Evolutionary conservation across 2,113 vertebrate genomes (phyloP).

Genomic region (Collichthys lucidus): DNA sequence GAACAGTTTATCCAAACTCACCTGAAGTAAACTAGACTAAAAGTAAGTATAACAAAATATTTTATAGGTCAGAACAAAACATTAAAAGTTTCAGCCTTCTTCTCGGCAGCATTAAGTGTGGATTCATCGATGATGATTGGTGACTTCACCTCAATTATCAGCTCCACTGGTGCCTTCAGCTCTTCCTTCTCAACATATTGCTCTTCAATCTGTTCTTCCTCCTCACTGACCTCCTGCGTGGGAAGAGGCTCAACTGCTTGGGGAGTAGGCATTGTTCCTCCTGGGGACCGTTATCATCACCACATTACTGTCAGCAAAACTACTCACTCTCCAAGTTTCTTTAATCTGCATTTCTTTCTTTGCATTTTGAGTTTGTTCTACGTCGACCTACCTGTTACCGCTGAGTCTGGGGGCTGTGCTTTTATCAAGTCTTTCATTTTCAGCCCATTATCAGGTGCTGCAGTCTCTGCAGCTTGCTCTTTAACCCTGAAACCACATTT

Average conservation of each 20-base stretch:
- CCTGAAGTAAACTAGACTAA: background rate
- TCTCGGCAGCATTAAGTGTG: slow-evolving; percentile 4
- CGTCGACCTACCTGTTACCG: slow-evolving; percentile 11
- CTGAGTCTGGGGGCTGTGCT: background rate
- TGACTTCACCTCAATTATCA: slow-evolving; percentile 83
- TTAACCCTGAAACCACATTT: slow-evolving; percentile 31
- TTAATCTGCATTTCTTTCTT: background rate
- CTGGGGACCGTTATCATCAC: slow-evolving; percentile 18
- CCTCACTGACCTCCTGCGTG: background rate
- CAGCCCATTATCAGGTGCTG: background rate
- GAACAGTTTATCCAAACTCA: background rate
- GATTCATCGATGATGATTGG: background rate
- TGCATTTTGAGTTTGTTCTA: slow-evolving; percentile 5
- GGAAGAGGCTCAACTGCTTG: slow-evolving; percentile 1
- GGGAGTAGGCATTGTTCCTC: background rate
- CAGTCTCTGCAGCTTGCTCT: background rate
- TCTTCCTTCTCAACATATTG: slow-evolving; percentile 55
- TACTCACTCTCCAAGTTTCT: background rate
- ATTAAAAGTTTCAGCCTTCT: background rate
- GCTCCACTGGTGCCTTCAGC: slow-evolving; percentile 78
- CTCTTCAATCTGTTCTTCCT: slow-evolving; percentile 49
- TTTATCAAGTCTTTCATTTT: background rate
- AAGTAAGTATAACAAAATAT: background rate
- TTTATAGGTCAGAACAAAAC: background rate
- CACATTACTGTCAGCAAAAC: background rate